Evolutionary conservation across 2,797 vertebrate species (phyloP).

Genomic region (Notamacropus eugenii): DNA sequence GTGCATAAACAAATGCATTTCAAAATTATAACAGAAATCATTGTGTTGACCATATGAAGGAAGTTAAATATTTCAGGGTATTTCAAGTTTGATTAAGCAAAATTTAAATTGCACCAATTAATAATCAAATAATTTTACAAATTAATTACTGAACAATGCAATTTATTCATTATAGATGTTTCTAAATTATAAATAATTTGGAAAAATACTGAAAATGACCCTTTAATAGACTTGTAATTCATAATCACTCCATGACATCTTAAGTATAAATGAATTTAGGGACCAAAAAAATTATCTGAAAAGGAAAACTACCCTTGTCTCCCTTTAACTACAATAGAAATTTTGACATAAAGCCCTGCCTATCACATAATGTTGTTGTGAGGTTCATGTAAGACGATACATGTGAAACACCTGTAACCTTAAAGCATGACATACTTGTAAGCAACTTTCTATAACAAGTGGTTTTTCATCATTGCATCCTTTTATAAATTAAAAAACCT

Average conservation of each 20-base stretch:
- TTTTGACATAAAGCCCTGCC: neutral
- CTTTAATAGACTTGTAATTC: slow-evolving; percentile 11
- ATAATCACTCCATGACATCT: slow-evolving; percentile 51
- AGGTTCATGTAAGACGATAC: neutral
- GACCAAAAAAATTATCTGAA: slow-evolving; percentile 33
- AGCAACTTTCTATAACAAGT: neutral
- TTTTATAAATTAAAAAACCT: too few relatives aligned
- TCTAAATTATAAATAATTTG: slow-evolving; percentile 48
- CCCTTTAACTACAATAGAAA: neutral
- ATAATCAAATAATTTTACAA: slow-evolving; percentile 53
- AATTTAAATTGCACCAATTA: slow-evolving; percentile 63
- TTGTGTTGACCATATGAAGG: slow-evolving; percentile 57
- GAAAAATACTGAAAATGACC: slow-evolving; percentile 40
- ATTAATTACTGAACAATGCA: slow-evolving; percentile 31
- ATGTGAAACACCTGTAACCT: neutral
- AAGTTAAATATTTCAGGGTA: slow-evolving; percentile 66
- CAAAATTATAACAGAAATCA: slow-evolving; percentile 67
- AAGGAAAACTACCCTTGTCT: neutral
- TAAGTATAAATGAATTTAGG: slow-evolving; percentile 30
- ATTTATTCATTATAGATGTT: slow-evolving; percentile 57
- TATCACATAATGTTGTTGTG: neutral
- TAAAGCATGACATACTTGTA: neutral
- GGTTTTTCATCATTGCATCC: too few relatives aligned
- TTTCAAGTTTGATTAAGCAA: slow-evolving; percentile 65
- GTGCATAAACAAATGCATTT: slow-evolving; percentile 73